Conservation (phyloP, 1,140 invertebrate genomes). For the Metopolophium dirhodum region DNA sequence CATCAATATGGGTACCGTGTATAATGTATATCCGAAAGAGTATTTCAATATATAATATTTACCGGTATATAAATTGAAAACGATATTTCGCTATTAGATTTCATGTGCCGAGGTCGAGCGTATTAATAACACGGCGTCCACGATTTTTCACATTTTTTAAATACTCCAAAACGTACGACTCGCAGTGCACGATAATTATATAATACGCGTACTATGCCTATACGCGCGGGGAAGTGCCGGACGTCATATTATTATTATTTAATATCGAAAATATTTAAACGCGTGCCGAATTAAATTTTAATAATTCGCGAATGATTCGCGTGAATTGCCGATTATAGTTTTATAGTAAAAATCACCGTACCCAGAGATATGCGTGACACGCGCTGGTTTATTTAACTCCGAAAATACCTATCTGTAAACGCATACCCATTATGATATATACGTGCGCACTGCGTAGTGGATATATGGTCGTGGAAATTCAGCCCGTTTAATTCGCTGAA, state of each 20-base stretch:
- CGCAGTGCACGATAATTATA: not conserved
- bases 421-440: not conserved
- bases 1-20: not conserved
- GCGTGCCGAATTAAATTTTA: not conserved
- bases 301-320: not conserved
- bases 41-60: not conserved
- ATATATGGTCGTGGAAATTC: not conserved
- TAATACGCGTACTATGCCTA: not conserved
- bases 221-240: not conserved
- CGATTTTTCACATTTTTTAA: slow-evolving; percentile 5
- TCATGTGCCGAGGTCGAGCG: not conserved
- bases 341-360: not conserved
- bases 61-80: not conserved
- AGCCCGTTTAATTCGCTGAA: not conserved
- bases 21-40: not conserved
- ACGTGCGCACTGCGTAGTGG: not conserved
- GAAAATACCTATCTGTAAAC: not conserved
- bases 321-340: not conserved
- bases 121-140: not conserved
- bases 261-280: not conserved
- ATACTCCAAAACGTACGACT: not conserved
- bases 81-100: slow-evolving; percentile 16
- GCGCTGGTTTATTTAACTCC: not conserved
- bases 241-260: not conserved
- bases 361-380: too few relatives aligned